Evolutionary conservation across 2,113 vertebrate species (phyloP), one percentile per base, ranked within the genome.

Genomic region (Ammodytes marinus): DNA sequence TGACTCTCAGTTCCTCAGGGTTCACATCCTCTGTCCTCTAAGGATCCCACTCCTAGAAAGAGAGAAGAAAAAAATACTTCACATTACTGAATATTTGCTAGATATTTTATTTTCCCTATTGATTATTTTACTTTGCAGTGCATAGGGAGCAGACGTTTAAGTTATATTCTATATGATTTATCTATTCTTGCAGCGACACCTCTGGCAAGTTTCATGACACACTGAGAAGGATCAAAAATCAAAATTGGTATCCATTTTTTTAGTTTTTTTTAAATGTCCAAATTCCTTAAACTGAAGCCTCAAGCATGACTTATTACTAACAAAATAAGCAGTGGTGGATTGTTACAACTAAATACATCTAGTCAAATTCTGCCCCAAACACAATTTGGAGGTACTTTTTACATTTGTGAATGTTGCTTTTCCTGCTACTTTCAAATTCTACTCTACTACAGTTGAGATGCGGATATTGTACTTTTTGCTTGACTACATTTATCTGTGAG

Each of bases 1-100:
- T 92, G 90, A 93, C 92, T 94, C 55, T 55, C 43, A 35, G 61
- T 69, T 93, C 90, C 83, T 88, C 39, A 0, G 86, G 80, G 87
- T 89, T 91, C 89, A 84, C 88, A 90, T 89, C 83, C 87, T 87
- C 60, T 37, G 77, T 85, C 80, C 87, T 72, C 66, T 71, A 66
- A 83, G 90, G 74, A 91, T 85, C 74, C 50, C 10, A 57, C 58
- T 70, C 63, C 42, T 55, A 45, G 8, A 73, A 78, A 59, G 40
- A 59, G 54, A 27, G 27, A 27, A 66, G 43, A 55, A 50, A 59
- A 15, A 35, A 54, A 57, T 8, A 8, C 43, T 61, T 42, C 59
- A 46, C 67, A 85, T 8, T n/a, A 7, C 65, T 64, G 27, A 40
- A 8, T 14, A 15, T 50, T 40, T 45, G 27, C 57, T 66, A 40